Percentiles rank a stretch among this genome's conserved stretches.
Evolutionary conservation across 2,888 invertebrate genomes (phyloP).

Genomic region (Thymelicus sylvestris): DNA sequence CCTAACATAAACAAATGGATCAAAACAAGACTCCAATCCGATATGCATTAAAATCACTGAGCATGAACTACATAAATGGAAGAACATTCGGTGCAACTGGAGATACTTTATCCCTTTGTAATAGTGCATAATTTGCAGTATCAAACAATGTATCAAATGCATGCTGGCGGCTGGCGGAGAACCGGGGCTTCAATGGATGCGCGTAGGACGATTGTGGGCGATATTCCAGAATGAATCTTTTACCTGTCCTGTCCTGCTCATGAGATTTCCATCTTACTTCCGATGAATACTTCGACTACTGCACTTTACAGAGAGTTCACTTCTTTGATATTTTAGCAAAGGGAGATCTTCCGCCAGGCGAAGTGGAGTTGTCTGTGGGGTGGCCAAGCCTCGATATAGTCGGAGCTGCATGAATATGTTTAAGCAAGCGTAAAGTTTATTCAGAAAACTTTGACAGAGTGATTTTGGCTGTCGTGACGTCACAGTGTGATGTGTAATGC

Average conservation of each 20-base stretch:
- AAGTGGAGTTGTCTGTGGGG: no score
- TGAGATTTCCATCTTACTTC: neutral
- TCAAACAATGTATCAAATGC: slow-evolving; percentile 27
- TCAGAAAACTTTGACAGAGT: no score
- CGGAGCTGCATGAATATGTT: no score
- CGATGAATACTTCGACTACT: neutral
- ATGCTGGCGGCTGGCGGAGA: slow-evolving; percentile 32
- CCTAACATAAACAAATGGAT: slow-evolving; percentile 22
- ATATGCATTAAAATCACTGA: slow-evolving; percentile 31
- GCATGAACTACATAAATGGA: slow-evolving; percentile 24
- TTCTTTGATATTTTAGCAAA: no score
- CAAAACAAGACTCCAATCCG: slow-evolving; percentile 18
- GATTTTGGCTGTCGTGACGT: no score
- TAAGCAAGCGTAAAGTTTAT: no score
- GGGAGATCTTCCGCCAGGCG: no score
- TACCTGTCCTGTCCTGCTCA: neutral
- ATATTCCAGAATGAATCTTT: slow-evolving; percentile 17
- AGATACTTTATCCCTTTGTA: neutral
- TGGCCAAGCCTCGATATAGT: no score
- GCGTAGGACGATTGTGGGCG: slow-evolving; percentile 41
- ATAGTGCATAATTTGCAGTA: slow-evolving; percentile 13
- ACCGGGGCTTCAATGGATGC: slow-evolving; percentile 33
- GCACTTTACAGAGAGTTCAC: no score
- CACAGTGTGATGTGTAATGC: no score
- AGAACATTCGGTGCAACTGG: neutral